Conservation (phyloP, 2,113 vertebrate species). For the Lepidothrix coronata region DNA sequence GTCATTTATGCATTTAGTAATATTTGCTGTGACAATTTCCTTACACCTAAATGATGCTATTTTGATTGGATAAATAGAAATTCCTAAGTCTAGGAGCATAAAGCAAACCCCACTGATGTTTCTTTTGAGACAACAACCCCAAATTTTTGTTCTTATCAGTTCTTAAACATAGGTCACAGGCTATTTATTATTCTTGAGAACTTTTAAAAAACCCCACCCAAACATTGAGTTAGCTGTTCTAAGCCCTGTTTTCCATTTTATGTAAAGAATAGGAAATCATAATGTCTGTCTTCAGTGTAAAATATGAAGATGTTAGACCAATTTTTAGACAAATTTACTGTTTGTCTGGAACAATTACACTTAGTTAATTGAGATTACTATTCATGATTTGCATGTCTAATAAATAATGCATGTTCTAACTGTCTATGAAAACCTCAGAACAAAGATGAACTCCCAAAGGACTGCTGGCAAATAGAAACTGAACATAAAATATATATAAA, state of each 20-base stretch:
- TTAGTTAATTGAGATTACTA: not conserved
- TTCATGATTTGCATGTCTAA: not conserved
- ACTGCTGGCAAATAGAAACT: not conserved
- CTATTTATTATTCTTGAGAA: not conserved
- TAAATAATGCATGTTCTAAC: slow-evolving; percentile 19
- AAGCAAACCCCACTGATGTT: not conserved
- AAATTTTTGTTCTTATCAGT: not conserved
- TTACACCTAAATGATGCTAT: not conserved
- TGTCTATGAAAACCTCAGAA: not conserved
- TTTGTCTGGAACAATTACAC: not conserved
- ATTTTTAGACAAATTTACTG: not conserved
- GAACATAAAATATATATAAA: not conserved
- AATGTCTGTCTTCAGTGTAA: not conserved
- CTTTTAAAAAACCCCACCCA: not conserved
- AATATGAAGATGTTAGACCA: not conserved
- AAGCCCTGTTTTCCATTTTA: not conserved
- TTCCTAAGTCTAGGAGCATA: not conserved
- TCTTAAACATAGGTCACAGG: not conserved
- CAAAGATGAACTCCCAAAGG: not conserved
- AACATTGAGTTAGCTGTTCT: not conserved
- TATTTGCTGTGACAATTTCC: not conserved
- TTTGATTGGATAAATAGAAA: not conserved
- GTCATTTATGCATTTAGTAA: not conserved
- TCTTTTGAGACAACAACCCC: not conserved
- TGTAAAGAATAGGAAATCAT: not conserved